Base-by-base conservation (phyloP, 2,113 vertebrate genomes). In the Conger conger region DNA sequence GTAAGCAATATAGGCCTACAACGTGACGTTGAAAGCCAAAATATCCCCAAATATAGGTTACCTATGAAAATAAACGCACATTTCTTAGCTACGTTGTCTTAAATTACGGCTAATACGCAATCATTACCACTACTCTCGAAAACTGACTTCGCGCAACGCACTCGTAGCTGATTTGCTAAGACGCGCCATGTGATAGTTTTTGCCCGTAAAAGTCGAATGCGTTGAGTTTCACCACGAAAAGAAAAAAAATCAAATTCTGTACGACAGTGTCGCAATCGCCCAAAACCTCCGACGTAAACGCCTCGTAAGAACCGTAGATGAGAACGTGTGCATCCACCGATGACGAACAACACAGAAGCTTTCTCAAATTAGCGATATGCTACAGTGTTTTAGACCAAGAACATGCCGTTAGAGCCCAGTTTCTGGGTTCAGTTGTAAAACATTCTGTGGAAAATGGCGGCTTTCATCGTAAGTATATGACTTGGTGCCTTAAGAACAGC, bases 271-370 rank as follows among this genome's bases (percentile, higher is more conserved):
- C 33, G 78, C 53, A 50, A 36, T 20, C 54, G 5, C 38, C 30
- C 30, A 50, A 15, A 30, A 17, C 13, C 37, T 23, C 45, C 73
- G 33, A 20, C 82, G 81, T 33, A 83, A 30, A 80, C 42, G 80
- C 35, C n/a, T 23, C 27, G 37, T 81, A 85, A 42, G 9, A 42
- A 42, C 40, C 40, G 40, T 42, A 42, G 40, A 9, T 42, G 45
- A 78, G 68, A 33, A 60, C 76, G 85, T 86, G 87, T 85, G 82
- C 85, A 82, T 45, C 53, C 82, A 38, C 88, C 84, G 45, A 85
- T 91, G 91, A 91, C 91, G 91, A 88, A 90, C 80, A 54, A 86
- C 89, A 87, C 88, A 88, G 82, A 84, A 84, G 54, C 40, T 37
- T 84, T 76, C 27, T 73, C 15, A 83, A 45, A 77, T 36, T 20